Evolutionary conservation across 2,797 vertebrate species (phyloP).

Genomic region (Avahi laniger): DNA sequence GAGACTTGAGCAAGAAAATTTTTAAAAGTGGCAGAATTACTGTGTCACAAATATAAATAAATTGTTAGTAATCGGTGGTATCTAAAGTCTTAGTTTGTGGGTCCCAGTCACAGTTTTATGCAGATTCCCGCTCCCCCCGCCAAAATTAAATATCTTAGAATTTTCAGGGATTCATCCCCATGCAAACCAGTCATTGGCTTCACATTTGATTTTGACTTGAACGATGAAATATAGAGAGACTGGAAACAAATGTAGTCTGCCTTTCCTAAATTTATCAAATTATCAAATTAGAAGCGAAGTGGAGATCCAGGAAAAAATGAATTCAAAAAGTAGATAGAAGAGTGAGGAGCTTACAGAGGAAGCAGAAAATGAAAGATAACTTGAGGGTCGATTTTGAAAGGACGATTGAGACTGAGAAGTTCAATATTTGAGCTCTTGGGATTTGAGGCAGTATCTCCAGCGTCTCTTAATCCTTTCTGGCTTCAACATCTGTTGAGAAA

Average conservation of each 20-base stretch:
- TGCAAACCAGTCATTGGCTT: background rate
- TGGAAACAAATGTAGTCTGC: background rate
- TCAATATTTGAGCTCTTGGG: background rate
- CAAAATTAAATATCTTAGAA: background rate
- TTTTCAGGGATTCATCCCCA: background rate
- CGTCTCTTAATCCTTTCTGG: background rate
- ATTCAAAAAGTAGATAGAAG: too few species aligned
- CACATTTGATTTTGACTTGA: background rate
- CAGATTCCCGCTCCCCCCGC: accelerated
- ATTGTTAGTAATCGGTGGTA: background rate
- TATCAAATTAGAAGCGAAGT: background rate
- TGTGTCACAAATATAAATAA: background rate
- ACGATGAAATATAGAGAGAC: background rate
- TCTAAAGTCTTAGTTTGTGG: background rate
- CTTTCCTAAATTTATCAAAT: background rate
- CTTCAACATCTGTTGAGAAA: background rate
- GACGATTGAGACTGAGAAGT: background rate
- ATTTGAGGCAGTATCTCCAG: background rate
- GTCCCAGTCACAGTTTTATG: too few species aligned
- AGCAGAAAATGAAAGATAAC: background rate
- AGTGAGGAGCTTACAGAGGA: background rate
- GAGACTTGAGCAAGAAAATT: background rate
- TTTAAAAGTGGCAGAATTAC: background rate
- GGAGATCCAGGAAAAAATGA: background rate
- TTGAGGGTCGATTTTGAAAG: background rate